A percentile compares a stretch with the other conserved stretches of the same genome.
Evolutionary conservation across 2,797 vertebrate genomes (phyloP).

Genomic region (Gephyroberyx darwinii): DNA sequence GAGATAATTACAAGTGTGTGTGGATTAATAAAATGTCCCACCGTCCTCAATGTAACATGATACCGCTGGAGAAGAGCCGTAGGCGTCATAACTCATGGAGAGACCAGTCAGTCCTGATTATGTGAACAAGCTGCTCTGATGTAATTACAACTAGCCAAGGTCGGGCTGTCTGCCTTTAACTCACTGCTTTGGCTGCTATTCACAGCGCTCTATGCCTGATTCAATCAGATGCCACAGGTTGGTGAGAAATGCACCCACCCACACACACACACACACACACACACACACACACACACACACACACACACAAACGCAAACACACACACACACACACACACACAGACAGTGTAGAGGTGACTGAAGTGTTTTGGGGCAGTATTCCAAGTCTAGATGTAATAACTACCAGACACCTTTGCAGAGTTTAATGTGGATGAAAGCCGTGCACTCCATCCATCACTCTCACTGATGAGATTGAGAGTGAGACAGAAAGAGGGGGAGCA

Average conservation of each 20-base stretch:
- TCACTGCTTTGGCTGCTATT: neutral
- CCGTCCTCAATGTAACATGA: neutral
- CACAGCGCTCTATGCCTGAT: conserved; percentile 1
- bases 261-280: neutral
- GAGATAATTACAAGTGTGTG: neutral
- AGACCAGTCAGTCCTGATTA: conserved; percentile 24
- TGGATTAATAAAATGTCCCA: neutral
- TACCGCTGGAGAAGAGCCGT: neutral
- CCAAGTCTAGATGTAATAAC: neutral
- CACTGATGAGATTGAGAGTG: neutral
- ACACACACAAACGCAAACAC: neutral
- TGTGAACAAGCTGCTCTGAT: conserved; percentile 15
- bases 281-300: no score
- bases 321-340: neutral
- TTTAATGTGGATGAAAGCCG: neutral
- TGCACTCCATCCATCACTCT: neutral
- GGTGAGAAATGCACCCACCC: neutral
- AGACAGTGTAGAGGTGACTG: neutral
- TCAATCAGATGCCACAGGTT: neutral
- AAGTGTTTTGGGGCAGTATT: neutral
- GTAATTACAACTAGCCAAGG: conserved; percentile 38
- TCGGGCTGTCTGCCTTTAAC: conserved; percentile 1
- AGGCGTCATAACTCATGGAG: conserved; percentile 27
- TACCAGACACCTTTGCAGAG: neutral
- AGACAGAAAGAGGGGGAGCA: no score